Percentiles rank a stretch among this genome's conserved stretches.
Conservation (phyloP, 1,140 invertebrate species). For the Macrobrachium rosenbergii region DNA sequence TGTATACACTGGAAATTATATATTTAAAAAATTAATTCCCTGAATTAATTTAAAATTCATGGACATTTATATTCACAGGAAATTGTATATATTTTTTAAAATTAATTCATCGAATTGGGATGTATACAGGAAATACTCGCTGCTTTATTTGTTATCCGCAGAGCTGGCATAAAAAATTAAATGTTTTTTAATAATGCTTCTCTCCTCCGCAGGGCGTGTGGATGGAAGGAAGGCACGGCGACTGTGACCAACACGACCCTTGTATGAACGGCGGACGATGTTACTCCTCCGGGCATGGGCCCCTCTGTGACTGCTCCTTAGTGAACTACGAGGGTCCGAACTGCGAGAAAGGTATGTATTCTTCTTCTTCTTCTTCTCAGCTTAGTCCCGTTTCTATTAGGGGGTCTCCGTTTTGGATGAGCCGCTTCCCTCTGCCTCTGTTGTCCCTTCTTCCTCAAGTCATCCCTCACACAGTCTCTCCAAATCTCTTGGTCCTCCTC, state of each 20-base stretch:
- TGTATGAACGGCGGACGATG: constrained; percentile 95
- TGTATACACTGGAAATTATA: no score
- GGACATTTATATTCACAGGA: no score
- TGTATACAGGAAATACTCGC: no score
- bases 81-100: no score
- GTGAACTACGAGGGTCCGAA: constrained; percentile 91
- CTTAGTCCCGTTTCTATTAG: constrained; percentile 65
- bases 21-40: no score
- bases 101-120: no score
- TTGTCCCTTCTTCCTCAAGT: not conserved
- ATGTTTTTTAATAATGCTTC: no score
- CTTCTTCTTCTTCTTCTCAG: constrained; percentile 56
- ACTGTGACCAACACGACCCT: constrained; percentile 88
- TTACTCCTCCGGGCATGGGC: constrained; percentile 92
- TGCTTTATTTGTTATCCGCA: no score
- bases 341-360: constrained; percentile 89
- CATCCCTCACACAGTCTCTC: not conserved
- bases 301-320: constrained; percentile 92
- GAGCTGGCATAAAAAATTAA: no score
- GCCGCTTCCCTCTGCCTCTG: not conserved
- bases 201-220: constrained; percentile 74
- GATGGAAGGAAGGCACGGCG: constrained; percentile 76
- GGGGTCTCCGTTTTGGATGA: not conserved
- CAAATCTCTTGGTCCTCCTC: not conserved
- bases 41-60: no score